These are phyloP conservation scores for Cyprinodon brontotheroides DNA, from an alignment of 2,113 vertebrate genomes.

Conservation along the genomic window DNA sequence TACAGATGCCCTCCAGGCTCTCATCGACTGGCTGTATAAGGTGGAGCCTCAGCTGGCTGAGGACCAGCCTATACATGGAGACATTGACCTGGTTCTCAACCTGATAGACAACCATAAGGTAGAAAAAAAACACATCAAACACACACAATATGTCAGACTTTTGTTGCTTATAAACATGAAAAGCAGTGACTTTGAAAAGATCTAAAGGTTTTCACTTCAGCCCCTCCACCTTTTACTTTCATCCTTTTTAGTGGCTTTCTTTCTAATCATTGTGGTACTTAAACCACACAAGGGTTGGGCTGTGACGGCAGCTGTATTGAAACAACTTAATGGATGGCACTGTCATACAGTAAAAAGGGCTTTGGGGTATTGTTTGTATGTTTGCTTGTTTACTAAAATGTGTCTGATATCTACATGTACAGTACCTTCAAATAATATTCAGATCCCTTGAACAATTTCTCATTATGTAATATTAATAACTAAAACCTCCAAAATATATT, in stretches of 20 bases:
- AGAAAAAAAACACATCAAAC: conserved; percentile 33
- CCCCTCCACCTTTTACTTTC: conserved; percentile 12
- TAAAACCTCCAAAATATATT: too few relatives aligned
- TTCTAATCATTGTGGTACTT: conserved; percentile 17
- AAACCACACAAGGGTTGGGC: neutral
- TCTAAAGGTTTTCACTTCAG: conserved; percentile 6
- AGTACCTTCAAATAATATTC: neutral
- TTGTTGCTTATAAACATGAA: neutral
- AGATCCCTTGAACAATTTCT: neutral
- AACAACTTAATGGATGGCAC: neutral
- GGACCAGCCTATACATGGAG: conserved; percentile 97
- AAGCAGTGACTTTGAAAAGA: conserved; percentile 6
- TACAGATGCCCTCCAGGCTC: conserved; percentile 95
- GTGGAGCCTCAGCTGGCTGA: conserved; percentile 96
- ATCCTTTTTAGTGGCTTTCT: conserved; percentile 11
- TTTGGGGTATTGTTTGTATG: conserved; percentile 1
- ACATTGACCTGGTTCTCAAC: conserved; percentile 96
- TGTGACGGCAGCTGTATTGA: conserved; percentile 1
- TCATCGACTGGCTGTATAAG: conserved; percentile 97
- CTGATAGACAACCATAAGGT: conserved; percentile 99
- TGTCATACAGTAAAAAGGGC: neutral
- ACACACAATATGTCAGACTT: neutral
- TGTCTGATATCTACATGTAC: neutral
- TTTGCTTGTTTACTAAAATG: neutral
- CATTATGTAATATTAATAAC: too few relatives aligned